Conservation (phyloP, 2,797 vertebrate species). For the Spheniscus humboldti region DNA sequence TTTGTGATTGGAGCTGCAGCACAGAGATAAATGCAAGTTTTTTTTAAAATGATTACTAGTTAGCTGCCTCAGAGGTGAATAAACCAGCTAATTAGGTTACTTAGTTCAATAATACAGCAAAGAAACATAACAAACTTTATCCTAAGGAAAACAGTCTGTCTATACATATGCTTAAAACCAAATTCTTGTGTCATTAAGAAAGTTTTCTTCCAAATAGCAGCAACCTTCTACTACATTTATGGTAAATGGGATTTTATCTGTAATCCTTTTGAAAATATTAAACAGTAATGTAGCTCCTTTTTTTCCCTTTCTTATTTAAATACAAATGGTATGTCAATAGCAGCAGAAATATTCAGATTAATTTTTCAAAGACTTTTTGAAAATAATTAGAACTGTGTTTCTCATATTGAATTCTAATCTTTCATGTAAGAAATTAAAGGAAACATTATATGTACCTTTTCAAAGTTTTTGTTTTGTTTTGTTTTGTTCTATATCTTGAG, state of each 20-base stretch:
- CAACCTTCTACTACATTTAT: neutral
- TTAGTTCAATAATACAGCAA: neutral
- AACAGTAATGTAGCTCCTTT: neutral
- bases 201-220: neutral
- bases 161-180: neutral
- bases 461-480: neutral
- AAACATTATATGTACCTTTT: neutral
- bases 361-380: neutral
- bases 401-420: neutral
- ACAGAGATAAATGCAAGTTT: neutral
- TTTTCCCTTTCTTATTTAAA: no score
- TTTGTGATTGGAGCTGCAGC: neutral
- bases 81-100: neutral
- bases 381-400: neutral
- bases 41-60: neutral
- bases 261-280: neutral
- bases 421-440: neutral
- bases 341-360: neutral
- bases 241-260: neutral
- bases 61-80: neutral
- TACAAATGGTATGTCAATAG: neutral
- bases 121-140: neutral
- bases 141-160: neutral
- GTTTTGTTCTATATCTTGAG: neutral
- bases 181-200: neutral